phyloP scores from a whole-genome alignment of 2,797 vertebrate genomes.

The Tamandua tetradactyla region DNA sequence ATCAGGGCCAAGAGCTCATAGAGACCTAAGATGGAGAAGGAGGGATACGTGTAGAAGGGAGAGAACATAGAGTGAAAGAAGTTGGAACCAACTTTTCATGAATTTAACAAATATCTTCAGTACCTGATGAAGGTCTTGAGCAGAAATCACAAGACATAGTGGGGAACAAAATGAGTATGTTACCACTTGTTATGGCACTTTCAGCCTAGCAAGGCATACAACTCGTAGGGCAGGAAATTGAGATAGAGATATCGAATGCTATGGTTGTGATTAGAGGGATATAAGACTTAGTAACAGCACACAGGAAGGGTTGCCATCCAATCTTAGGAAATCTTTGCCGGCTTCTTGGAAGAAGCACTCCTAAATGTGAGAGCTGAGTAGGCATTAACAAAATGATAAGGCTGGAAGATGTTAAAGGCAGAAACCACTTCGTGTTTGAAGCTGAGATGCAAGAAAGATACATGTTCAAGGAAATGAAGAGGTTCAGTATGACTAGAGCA shows the following conservation, averaged over 20 bases:
- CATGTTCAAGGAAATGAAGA: neutral
- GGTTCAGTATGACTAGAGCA: neutral
- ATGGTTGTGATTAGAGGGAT: neutral
- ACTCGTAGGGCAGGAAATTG: neutral
- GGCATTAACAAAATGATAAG: neutral
- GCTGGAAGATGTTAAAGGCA: neutral
- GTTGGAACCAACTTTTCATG: neutral
- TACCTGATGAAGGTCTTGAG: neutral
- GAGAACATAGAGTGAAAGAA: neutral
- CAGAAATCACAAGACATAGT: neutral
- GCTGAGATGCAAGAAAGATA: neutral
- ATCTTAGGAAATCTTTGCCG: neutral
- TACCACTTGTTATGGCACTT: neutral
- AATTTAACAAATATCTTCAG: neutral
- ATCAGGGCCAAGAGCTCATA: neutral
- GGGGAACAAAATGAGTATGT: neutral
- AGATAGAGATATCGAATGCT: neutral
- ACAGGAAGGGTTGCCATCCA: neutral
- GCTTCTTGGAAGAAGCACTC: neutral
- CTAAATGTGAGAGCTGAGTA: neutral
- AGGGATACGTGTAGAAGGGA: neutral
- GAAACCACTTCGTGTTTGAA: neutral
- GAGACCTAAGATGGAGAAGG: neutral
- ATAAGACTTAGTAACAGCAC: neutral
- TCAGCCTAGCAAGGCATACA: neutral